Evolutionary conservation across 2,113 vertebrate species (phyloP), one percentile per base, ranked within the genome.

Genomic region (Oreochromis niloticus): DNA sequence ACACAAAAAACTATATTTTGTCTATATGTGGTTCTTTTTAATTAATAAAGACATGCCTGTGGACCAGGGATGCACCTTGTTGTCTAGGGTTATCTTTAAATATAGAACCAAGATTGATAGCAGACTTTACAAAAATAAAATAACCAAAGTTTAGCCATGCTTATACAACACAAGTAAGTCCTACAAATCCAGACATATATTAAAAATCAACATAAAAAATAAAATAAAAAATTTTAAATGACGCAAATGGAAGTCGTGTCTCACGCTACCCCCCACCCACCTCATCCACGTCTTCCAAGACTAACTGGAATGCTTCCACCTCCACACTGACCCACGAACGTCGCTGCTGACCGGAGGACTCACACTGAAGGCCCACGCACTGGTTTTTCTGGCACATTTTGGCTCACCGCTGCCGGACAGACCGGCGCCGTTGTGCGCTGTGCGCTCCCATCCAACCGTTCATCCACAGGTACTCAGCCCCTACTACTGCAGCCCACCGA

Each of bases 391-490:
- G 80, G 78, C 81, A 43, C 68, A 81, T 48, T 87, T 34, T 75
- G 85, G 66, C 73, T 86, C 85, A 7, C 71, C 89, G 61, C 80
- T 57, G 84, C 50, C 78, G 75, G 73, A 43, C 66, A 71, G 79
- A 66, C 57, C 85, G 52, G 86, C 43, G 85, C 86, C 24, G 73
- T 84, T 19, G 91, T 24, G 84, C 84, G 88, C 88, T 27, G 82
- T 71, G 93, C 89, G 91, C 87, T 86, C 82, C 73, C 85, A 84
- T 89, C 89, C 89, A 83, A 3, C 56, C 87, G 7, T 87, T 81
- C 95, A 89, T 94, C 95, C 93, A 96, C 95, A 96, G 94, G 95
- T 96, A 54, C 89, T 87, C 91, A 48, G n/a, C 75, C 61, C 48
- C 71, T 84, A n/a, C 63, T 83, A 24, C 43, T 81, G 79, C 88